These are phyloP conservation scores for Platycercus adscitus DNA, from an alignment of 2,113 vertebrate species.

Conservation along the genomic window DNA sequence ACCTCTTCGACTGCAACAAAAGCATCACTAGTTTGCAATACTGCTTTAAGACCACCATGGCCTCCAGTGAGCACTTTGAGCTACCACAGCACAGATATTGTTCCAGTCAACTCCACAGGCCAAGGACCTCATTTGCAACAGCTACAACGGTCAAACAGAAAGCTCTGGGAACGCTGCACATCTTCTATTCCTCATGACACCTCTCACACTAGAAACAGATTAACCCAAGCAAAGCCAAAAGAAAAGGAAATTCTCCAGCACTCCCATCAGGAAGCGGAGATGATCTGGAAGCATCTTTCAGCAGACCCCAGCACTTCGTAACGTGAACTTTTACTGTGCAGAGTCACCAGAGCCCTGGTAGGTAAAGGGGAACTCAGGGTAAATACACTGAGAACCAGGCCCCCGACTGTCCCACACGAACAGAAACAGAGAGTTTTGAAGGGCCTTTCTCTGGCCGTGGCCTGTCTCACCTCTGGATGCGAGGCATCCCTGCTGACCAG, in stretches of 20 bases:
- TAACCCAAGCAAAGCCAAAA: neutral
- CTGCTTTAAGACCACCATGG: too few relatives aligned
- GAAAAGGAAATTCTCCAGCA: neutral
- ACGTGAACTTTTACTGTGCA: neutral
- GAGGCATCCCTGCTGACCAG: neutral
- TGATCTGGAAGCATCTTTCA: neutral
- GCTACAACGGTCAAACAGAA: neutral
- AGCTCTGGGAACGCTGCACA: neutral
- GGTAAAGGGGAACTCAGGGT: neutral
- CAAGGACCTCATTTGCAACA: neutral
- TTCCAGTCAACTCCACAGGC: neutral
- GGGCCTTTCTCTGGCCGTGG: neutral
- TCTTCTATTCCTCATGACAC: neutral
- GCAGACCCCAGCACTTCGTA: neutral
- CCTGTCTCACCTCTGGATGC: neutral
- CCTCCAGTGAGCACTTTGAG: neutral
- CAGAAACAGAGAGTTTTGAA: neutral
- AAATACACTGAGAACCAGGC: neutral
- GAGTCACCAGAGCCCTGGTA: neutral
- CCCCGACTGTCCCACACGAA: neutral
- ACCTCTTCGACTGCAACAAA: neutral
- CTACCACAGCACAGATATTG: too few relatives aligned
- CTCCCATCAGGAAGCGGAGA: neutral
- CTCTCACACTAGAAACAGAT: neutral
- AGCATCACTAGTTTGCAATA: fast-evolving